Evolutionary conservation across 1,140 invertebrate species (phyloP).

Genomic region (Cataglyphis hispanica): DNA sequence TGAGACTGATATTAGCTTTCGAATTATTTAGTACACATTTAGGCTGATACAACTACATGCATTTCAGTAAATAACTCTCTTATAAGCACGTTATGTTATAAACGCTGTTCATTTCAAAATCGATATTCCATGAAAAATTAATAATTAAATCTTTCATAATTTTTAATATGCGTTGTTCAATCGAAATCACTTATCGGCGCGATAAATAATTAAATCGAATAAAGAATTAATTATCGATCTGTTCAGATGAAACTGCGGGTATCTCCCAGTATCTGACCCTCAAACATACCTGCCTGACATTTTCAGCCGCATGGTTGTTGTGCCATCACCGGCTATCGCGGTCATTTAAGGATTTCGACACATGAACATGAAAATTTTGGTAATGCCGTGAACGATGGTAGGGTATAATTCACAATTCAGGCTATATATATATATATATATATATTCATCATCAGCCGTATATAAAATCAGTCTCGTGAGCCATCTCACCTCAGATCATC

Average conservation of each 20-base stretch:
- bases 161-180: conserved; percentile 20
- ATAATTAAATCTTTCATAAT: not conserved
- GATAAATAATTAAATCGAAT: not conserved
- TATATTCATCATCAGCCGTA: conserved; percentile 59
- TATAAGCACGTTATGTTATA: not conserved
- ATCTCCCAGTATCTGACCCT: conserved; percentile 40
- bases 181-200: conserved; percentile 20
- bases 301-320: conserved; percentile 59
- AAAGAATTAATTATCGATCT: conserved; percentile 23
- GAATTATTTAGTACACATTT: conserved; percentile 1
- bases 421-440: conserved; percentile 77
- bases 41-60: not conserved
- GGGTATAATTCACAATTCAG: conserved; percentile 59
- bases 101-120: not conserved
- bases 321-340: conserved; percentile 47
- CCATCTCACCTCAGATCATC: conserved; percentile 63
- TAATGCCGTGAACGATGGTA: conserved; percentile 13
- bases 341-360: conserved; percentile 69
- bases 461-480: conserved; percentile 64
- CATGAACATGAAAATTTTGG: conserved; percentile 64
- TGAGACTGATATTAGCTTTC: conserved; percentile 12
- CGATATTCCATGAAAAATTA: not conserved
- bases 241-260: conserved; percentile 54
- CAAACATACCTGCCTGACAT: conserved; percentile 63
- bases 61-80: not conserved